These are phyloP conservation scores for Liodrosophila aerea DNA, from an alignment of 2,888 invertebrate genomes.

Conservation along the genomic window DNA sequence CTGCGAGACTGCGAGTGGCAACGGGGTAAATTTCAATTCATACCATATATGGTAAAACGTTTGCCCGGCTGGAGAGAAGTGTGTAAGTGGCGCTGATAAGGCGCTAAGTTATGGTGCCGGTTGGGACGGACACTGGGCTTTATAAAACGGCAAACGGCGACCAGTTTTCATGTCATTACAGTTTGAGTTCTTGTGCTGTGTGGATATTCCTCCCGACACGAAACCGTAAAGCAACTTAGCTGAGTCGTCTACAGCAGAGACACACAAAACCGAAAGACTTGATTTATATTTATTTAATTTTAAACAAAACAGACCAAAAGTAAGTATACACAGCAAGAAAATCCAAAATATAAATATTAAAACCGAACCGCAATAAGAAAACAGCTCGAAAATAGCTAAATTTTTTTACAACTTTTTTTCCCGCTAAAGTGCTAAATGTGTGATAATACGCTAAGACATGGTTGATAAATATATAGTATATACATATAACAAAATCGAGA, in stretches of 20 bases:
- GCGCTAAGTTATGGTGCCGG: constrained; percentile 63
- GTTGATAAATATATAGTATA: constrained; percentile 21
- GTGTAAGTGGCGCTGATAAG: constrained; percentile 73
- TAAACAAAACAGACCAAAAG: constrained; percentile 80
- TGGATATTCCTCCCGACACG: constrained; percentile 74
- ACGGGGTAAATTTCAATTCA: constrained; percentile 76
- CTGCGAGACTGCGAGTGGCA: constrained; percentile 20
- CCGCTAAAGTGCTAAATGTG: constrained; percentile 38
- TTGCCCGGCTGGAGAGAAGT: constrained; percentile 74
- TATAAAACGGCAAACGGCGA: constrained; percentile 80
- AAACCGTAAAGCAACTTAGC: constrained; percentile 67
- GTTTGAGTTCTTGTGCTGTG: constrained; percentile 82
- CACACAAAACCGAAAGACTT: constrained; percentile 79
- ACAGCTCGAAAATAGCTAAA: constrained; percentile 18
- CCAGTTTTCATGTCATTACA: constrained; percentile 82
- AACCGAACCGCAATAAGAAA: constrained; percentile 4
- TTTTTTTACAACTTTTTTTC: constrained; percentile 41
- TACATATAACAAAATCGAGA: no score
- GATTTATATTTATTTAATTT: constrained; percentile 82
- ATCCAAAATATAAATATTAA: constrained; percentile 1
- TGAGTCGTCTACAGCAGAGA: constrained; percentile 70
- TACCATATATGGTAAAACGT: constrained; percentile 83
- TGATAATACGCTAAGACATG: constrained; percentile 30
- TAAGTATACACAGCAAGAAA: constrained; percentile 60
- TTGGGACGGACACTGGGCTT: constrained; percentile 65